phyloP scores from a whole-genome alignment of 1,140 invertebrate genomes.

The Trypoxylus dichotomus region DNA sequence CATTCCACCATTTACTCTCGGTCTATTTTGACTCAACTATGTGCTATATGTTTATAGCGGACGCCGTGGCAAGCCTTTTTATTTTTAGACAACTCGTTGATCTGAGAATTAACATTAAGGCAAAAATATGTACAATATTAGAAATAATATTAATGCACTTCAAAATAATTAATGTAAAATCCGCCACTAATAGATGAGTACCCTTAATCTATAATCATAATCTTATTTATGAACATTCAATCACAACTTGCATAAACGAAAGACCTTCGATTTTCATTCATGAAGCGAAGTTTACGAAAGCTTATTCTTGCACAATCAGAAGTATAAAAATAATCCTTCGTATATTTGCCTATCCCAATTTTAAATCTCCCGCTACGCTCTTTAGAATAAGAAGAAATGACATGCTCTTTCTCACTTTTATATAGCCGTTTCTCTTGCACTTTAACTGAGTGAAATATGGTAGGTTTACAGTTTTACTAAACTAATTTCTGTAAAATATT shows the following conservation, averaged over 20 bases:
- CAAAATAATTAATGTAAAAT: not conserved
- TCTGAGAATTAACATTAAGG: slow-evolving; percentile 33
- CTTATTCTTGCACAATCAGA: not conserved
- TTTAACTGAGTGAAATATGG: not conserved
- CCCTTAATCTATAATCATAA: not conserved
- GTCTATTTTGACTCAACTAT: slow-evolving; percentile 45
- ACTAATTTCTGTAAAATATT: not conserved
- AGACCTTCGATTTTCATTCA: not conserved
- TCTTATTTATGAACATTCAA: not conserved
- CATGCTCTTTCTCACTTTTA: not conserved
- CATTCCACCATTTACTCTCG: slow-evolving; percentile 36
- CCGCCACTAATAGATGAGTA: not conserved
- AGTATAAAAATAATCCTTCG: not conserved
- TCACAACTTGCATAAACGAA: not conserved
- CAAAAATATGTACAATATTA: slow-evolving; percentile 6
- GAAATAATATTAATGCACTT: not conserved
- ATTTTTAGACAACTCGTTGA: slow-evolving; percentile 43
- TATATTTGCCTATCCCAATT: not conserved
- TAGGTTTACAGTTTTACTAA: not conserved
- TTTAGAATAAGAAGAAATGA: not conserved
- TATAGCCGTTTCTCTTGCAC: not conserved
- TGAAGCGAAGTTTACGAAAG: not conserved
- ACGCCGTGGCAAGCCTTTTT: slow-evolving; percentile 41
- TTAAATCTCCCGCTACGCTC: not conserved
- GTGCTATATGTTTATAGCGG: slow-evolving; percentile 42